Evolutionary conservation across 1,140 invertebrate genomes (phyloP).

Genomic region (Brachionus manjavacas): DNA sequence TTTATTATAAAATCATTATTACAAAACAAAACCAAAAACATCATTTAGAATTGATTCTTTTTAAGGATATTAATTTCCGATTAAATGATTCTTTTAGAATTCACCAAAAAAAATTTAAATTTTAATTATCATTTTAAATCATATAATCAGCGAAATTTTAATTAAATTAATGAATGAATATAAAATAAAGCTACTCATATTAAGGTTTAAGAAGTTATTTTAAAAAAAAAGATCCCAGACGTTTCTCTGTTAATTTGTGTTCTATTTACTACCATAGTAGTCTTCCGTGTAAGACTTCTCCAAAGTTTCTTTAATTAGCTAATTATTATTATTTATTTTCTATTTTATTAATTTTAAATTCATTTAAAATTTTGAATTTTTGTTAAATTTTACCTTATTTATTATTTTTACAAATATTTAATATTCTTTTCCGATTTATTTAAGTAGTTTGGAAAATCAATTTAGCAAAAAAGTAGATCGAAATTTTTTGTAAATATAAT

Average conservation of each 20-base stretch:
- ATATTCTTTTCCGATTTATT: neutral
- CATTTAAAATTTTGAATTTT: neutral
- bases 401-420: neutral
- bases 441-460: neutral
- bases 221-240: neutral
- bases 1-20: no score
- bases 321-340: no score
- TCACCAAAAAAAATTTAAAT: neutral
- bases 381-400: neutral
- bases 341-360: no score
- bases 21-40: no score
- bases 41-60: neutral
- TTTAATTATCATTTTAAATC: neutral
- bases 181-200: no score
- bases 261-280: no score
- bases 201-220: no score
- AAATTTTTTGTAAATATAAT: neutral
- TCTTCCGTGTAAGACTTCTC: no score
- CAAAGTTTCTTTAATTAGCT: no score
- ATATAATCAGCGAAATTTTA: no score
- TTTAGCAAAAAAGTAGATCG: neutral
- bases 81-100: neutral
- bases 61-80: neutral
- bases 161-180: no score
- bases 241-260: neutral